A percentile compares a stretch with the other conserved stretches of the same genome.
phyloP scores from a whole-genome alignment of 2,888 invertebrate species.

The Vanessa cardui region DNA sequence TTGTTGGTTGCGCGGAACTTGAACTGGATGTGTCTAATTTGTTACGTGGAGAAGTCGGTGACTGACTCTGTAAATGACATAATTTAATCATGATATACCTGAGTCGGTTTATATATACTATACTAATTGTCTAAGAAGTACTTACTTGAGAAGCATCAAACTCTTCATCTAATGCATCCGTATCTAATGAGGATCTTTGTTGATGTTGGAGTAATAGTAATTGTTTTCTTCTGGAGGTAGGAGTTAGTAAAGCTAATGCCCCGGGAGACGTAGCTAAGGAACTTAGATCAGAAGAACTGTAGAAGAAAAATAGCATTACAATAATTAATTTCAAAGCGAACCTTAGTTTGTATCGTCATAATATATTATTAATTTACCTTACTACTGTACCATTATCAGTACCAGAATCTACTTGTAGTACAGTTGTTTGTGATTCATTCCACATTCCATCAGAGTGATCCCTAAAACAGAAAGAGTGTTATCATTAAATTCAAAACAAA shows the following conservation, averaged over 20 bases:
- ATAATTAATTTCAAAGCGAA: neutral
- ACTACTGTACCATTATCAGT: constrained; percentile 85
- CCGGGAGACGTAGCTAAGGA: constrained; percentile 80
- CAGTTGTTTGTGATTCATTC: constrained; percentile 95
- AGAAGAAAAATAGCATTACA: constrained; percentile 38
- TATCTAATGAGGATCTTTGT: constrained; percentile 93
- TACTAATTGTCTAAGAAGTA: neutral
- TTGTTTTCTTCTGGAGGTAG: constrained; percentile 90
- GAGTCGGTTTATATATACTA: too few species aligned
- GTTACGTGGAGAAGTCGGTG: constrained; percentile 79
- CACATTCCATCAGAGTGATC: constrained; percentile 94
- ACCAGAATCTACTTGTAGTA: constrained; percentile 88
- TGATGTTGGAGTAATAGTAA: constrained; percentile 90
- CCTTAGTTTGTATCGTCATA: neutral
- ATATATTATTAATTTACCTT: constrained; percentile 54
- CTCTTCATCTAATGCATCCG: constrained; percentile 90
- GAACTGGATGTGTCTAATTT: constrained; percentile 74
- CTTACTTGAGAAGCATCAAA: constrained; percentile 84
- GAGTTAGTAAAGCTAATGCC: constrained; percentile 86
- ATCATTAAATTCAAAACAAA: neutral
- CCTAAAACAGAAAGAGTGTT: constrained; percentile 55
- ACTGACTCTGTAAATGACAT: constrained; percentile 68
- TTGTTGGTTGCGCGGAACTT: constrained; percentile 60
- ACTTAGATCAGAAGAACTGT: constrained; percentile 79
- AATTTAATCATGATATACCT: neutral